Percentiles rank a stretch among this genome's conserved stretches.
Evolutionary conservation across 2,113 vertebrate genomes (phyloP).

Genomic region (Tupaia tana): DNA sequence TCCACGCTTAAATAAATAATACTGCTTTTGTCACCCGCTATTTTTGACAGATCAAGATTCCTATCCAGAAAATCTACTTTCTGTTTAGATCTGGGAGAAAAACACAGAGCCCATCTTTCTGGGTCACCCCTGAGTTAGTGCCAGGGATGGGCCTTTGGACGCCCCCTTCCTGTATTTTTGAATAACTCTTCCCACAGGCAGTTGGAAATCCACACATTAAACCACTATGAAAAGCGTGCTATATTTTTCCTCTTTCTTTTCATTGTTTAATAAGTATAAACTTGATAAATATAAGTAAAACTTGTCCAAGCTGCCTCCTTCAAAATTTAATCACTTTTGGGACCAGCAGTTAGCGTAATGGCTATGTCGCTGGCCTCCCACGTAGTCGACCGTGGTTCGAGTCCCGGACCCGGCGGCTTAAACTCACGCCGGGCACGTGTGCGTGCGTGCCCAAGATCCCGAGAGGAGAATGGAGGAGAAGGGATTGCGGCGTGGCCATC

Average conservation of each 20-base stretch:
- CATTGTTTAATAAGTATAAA: background rate
- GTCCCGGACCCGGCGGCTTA: no score
- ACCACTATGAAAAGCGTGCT: background rate
- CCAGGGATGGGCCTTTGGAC: fast-evolving
- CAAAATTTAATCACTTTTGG: background rate
- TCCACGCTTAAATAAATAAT: background rate
- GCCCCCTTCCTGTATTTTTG: background rate
- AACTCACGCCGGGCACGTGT: no score
- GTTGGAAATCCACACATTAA: background rate
- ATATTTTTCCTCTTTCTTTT: background rate
- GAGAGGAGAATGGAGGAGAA: no score
- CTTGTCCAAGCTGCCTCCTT: background rate
- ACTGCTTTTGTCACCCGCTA: background rate
- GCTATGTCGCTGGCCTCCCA: no score
- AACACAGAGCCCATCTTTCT: fast-evolving
- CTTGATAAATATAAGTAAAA: no score
- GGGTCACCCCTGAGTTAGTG: background rate
- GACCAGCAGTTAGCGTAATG: no score
- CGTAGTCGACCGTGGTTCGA: no score
- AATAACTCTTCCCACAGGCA: background rate
- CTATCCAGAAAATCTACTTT: background rate
- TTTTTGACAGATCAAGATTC: background rate
- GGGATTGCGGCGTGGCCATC: no score
- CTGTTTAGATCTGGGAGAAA: background rate
- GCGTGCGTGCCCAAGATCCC: no score